These are phyloP conservation scores for Tamias sibiricus DNA, from an alignment of 2,113 vertebrate species.

Conservation along the genomic window DNA sequence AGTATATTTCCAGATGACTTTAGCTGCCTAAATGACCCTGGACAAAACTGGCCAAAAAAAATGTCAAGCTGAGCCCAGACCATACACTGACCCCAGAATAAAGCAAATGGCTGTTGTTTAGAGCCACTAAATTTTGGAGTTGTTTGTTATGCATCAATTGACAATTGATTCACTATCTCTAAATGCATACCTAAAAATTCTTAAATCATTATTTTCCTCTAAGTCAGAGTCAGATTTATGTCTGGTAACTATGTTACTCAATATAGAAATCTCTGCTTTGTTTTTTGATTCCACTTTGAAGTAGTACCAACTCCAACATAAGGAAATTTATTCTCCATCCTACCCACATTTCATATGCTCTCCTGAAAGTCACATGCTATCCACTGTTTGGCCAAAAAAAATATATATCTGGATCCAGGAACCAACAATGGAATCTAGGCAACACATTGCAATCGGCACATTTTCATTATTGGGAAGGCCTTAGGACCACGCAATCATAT, in stretches of 20 bases:
- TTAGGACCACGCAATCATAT: not conserved
- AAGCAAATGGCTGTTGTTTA: not conserved
- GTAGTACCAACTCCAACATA: not conserved
- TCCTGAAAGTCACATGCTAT: not conserved
- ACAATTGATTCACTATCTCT: not conserved
- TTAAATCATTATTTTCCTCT: not conserved
- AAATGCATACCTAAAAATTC: not conserved
- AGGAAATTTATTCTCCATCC: not conserved
- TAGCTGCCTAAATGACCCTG: not conserved
- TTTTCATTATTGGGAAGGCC: not conserved
- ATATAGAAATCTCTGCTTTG: not conserved
- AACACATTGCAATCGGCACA: not conserved
- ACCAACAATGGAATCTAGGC: not conserved
- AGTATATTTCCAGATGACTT: not conserved
- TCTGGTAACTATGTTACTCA: not conserved
- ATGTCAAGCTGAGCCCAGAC: not conserved
- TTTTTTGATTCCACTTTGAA: slow-evolving; percentile 33
- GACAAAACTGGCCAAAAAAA: not conserved
- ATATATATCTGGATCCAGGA: not conserved
- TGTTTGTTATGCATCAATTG: not conserved
- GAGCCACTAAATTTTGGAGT: not conserved
- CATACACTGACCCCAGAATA: not conserved
- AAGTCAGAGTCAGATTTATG: not conserved
- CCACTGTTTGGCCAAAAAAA: slow-evolving; percentile 7
- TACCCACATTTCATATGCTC: not conserved